phyloP scores from a whole-genome alignment of 2,113 vertebrate species.

The Festucalex cinctus region DNA sequence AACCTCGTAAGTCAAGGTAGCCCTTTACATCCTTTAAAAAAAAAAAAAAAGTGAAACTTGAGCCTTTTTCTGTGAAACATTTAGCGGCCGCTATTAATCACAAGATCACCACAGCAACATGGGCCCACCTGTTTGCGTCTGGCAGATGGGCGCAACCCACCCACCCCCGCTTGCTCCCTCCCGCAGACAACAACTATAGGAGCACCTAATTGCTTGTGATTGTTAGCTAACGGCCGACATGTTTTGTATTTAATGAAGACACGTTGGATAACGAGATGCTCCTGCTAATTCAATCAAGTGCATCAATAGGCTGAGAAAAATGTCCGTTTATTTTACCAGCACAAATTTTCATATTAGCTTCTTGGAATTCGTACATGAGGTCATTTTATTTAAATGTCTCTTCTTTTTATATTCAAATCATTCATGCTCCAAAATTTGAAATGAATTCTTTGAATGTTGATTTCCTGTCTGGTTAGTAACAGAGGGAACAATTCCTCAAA shows the following conservation, averaged over 20 bases:
- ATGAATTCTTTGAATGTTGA: too few relatives aligned
- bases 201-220: constrained; percentile 58
- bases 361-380: too few relatives aligned
- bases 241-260: constrained; percentile 35
- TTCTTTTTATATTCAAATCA: too few relatives aligned
- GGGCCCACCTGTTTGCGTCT: constrained; percentile 57
- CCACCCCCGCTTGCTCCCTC: not conserved
- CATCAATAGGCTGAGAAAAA: not conserved
- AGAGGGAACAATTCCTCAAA: too few relatives aligned
- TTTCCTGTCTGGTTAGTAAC: too few relatives aligned
- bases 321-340: too few relatives aligned
- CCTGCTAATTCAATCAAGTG: not conserved
- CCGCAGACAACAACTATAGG: constrained; percentile 24
- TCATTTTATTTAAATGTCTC: too few relatives aligned
- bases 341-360: too few relatives aligned
- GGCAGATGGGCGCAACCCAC: constrained; percentile 47
- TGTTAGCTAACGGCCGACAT: constrained; percentile 46
- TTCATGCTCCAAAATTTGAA: too few relatives aligned
- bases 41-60: not conserved
- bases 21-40: not conserved
- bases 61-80: constrained; percentile 1
- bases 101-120: constrained; percentile 30
- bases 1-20: too few relatives aligned
- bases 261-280: not conserved
- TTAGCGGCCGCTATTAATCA: constrained; percentile 36